Percentiles rank a stretch among this genome's conserved stretches.
Conservation (phyloP, 2,797 vertebrate genomes). For the Helarctos malayanus region DNA sequence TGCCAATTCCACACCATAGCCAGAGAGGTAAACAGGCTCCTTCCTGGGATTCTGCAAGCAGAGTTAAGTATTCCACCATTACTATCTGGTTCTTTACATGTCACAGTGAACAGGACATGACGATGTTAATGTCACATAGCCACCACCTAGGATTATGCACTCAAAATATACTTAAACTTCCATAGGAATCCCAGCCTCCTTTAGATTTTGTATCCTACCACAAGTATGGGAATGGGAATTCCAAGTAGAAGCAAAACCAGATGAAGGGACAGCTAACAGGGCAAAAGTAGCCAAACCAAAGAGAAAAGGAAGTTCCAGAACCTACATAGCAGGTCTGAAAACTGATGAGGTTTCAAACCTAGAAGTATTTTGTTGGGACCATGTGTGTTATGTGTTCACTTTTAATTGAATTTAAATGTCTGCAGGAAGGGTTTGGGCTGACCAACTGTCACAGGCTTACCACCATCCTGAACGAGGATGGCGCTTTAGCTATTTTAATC, state of each 20-base stretch:
- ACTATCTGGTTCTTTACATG: neutral
- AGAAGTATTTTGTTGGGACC: neutral
- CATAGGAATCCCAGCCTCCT: neutral
- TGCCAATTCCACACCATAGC: slow-evolving; percentile 98
- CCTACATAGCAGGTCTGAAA: neutral
- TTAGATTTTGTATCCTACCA: neutral
- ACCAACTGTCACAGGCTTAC: slow-evolving; percentile 25
- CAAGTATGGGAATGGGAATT: neutral
- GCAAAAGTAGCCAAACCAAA: neutral
- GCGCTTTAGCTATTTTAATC: neutral
- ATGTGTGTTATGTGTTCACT: neutral
- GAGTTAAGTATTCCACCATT: slow-evolving; percentile 27
- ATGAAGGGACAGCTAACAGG: neutral
- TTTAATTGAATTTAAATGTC: neutral
- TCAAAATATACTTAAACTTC: neutral
- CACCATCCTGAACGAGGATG: neutral
- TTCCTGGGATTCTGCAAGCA: slow-evolving; percentile 92
- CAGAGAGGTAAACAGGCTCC: slow-evolving; percentile 95
- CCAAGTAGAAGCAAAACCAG: neutral
- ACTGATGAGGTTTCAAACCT: neutral
- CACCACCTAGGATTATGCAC: neutral
- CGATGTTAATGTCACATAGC: neutral
- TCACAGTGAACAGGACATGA: neutral
- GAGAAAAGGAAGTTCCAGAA: neutral
- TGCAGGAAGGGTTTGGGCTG: neutral